Base-by-base conservation (phyloP, 2,113 vertebrate genomes). In the Elanus axillaris region DNA sequence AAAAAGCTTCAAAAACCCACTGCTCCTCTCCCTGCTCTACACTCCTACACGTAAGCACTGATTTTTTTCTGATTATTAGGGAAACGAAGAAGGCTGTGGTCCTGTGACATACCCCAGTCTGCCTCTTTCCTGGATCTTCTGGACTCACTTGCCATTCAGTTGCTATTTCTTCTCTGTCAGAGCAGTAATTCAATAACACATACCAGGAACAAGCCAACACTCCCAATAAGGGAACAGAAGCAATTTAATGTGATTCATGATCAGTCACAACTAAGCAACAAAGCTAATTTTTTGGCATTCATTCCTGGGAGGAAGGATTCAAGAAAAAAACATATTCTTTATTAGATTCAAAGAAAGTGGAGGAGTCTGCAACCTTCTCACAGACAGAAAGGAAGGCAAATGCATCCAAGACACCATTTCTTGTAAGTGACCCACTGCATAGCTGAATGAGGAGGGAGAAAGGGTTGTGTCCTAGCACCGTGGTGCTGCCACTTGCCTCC, bases 201-300 rank as follows among this genome's bases (percentile, higher is more conserved):
- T n/a, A 42, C 64, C 64, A 86, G 80, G 68, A 88, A 71, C 47
- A 72, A 94, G 79, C 63, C 83, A 86, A 80, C 64, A 63, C 59
- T 77, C 50, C 91, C 63, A 93, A 69, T 42, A 77, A 83, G 60
- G 86, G 68, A 95, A 81, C 68, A 94, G 86, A 67, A 94, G 76
- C 91, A 63, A 91, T 96, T 89, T 89, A 89, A 59, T 71, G 43
- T 94, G 91, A 96, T 95, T 96, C 91, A 86, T 42, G 55, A 88
- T 91, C 88, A 86, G 88, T 74, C 78, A 95, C 93, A 95, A 82
- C 82, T 38, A 82, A 90, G 94, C 94, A 93, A 94, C 83, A 84
- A 48, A 53, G 67, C 72, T 81, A 62, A 74, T 93, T 86, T 91
- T 91, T 93, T 96, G 91, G 91, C 83, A 91, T 63, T 89, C 50